These are phyloP conservation scores for Drosophila parvula DNA, from an alignment of 1,140 invertebrate genomes.

Conservation along the genomic window DNA sequence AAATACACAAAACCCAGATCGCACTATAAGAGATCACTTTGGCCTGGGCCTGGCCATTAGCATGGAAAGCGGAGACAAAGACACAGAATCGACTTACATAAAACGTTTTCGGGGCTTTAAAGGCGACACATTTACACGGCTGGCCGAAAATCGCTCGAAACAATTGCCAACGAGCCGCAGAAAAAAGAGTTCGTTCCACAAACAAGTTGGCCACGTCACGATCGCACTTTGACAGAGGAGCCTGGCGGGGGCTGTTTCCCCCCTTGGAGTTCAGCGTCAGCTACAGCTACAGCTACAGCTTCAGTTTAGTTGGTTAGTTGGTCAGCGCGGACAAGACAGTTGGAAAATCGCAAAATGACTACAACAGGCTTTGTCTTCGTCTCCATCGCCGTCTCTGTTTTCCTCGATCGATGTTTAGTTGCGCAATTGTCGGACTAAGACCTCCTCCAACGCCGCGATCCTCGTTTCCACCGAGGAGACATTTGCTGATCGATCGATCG, in stretches of 20 bases:
- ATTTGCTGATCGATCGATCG: slow-evolving; percentile 30
- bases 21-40: slow-evolving; percentile 66
- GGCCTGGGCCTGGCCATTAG: slow-evolving; percentile 52
- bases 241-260: not conserved
- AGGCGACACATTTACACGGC: slow-evolving; percentile 80
- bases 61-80: slow-evolving; percentile 51
- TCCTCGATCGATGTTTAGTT: slow-evolving; percentile 52
- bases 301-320: slow-evolving; percentile 76
- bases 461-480: slow-evolving; percentile 39
- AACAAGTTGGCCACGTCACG: slow-evolving; percentile 81
- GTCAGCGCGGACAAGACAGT: slow-evolving; percentile 61
- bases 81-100: slow-evolving; percentile 79
- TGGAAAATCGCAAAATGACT: slow-evolving; percentile 51
- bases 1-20: slow-evolving; percentile 27
- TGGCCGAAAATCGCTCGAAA: slow-evolving; percentile 68
- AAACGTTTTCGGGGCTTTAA: slow-evolving; percentile 69
- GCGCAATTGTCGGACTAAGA: slow-evolving; percentile 54
- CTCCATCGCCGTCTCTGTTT: slow-evolving; percentile 19
- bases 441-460: not conserved
- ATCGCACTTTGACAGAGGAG: slow-evolving; percentile 77
- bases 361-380: slow-evolving; percentile 72
- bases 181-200: slow-evolving; percentile 41
- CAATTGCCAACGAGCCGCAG: slow-evolving; percentile 62
- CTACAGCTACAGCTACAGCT: slow-evolving; percentile 21
- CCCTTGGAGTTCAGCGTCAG: slow-evolving; percentile 13